These are phyloP conservation scores for Nematostella vectensis DNA, from an alignment of 92 coral and sea anemone genomes.

Conservation along the genomic window DNA sequence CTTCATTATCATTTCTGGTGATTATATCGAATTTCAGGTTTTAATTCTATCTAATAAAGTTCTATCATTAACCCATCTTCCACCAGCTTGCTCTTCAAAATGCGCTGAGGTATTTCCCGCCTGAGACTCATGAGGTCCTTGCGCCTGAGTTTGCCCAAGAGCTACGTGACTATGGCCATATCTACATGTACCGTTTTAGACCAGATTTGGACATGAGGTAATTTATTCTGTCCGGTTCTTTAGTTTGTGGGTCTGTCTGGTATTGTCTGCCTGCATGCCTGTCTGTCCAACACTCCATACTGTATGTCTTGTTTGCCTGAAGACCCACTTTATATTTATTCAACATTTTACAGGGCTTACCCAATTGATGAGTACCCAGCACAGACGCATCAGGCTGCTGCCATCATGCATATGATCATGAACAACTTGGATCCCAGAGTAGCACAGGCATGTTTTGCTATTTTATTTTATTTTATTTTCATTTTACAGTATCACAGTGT, in stretches of 20 bases:
- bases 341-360: constrained; percentile 60
- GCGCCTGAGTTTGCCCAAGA: constrained; percentile 95
- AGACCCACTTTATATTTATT: neutral
- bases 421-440: constrained; percentile 82
- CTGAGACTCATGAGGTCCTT: constrained; percentile 55
- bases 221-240: neutral
- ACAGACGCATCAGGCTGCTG: constrained; percentile 72
- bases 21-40: no score
- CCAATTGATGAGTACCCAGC: constrained; percentile 93
- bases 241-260: neutral
- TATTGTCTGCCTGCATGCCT: neutral
- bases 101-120: constrained; percentile 90
- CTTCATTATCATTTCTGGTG: no score
- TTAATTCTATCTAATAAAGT: no score
- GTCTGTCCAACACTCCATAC: neutral
- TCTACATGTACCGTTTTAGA: constrained; percentile 95
- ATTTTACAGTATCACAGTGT: constrained; percentile 1
- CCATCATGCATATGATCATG: constrained; percentile 98
- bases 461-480: no score
- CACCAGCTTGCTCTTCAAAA: constrained; percentile 87
- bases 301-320: neutral
- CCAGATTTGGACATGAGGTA: constrained; percentile 92
- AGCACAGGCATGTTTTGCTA: constrained; percentile 63
- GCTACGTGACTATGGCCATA: constrained; percentile 84
- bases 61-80: no score